Evolutionary conservation across 2,888 invertebrate species (phyloP), one percentile per base, ranked within the genome.

Genomic region (Epirrhoe alternata): DNA sequence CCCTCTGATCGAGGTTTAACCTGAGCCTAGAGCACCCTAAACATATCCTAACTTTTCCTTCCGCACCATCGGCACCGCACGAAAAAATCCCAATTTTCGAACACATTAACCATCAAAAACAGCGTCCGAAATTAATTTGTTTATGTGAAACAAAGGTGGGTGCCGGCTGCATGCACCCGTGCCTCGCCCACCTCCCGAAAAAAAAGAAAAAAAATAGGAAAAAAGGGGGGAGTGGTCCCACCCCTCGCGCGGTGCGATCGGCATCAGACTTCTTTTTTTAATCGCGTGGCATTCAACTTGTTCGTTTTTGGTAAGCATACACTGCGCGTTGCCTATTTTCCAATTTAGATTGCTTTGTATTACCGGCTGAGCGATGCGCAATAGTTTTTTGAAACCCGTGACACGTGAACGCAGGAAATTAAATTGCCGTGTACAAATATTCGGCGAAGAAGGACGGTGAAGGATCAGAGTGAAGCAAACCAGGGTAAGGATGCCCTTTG

Each of bases 291-390:
- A 87, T 88, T 92, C 92, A 83, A 85, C 82, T 83, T 91, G 86
- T 83, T 93, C 92, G 90, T 92, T 93, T 92, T 93, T 90, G 91
- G 92, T 92, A 92, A 92, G 92, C 92, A 92, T 90, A 92, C 91
- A 93, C 88, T 86, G 92, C 90, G 89, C 92, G 90, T 89, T 92
- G 92, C 92, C 92, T 92, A 92, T 93, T 92, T 92, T 93, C 92
- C 92, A 92, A 92, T 92, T 93, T 92, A 92, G 92, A 93, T 93
- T 92, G 92, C 93, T 92, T 92, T 92, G 92, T 92, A 92, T 93
- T 93, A 92, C 90, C 88, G 91, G 87, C 81, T 90, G 92, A 91
- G 89, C 90, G 90, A 92, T 90, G 92, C 85, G 92, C 92, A 88
- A 92, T 92, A 92, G 92, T 92, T 93, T 92, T 74, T 91, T 91